phyloP scores from a whole-genome alignment of 2,113 vertebrate species.

The Noctilio leporinus region DNA sequence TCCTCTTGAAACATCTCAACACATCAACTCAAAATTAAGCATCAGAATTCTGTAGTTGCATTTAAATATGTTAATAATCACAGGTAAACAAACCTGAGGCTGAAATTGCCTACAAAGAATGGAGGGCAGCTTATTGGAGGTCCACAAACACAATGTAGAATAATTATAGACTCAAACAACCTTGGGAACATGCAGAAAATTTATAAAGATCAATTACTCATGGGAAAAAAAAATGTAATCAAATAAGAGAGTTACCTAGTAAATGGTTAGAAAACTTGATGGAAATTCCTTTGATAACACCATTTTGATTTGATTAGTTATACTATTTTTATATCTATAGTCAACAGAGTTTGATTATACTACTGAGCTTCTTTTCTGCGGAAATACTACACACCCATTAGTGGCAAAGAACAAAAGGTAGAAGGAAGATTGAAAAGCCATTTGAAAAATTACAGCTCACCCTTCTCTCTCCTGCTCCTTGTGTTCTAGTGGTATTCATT shows the following conservation, averaged over 20 bases:
- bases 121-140: conserved; percentile 46
- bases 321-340: conserved; percentile 71
- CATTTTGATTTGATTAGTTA: conserved; percentile 72
- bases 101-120: conserved; percentile 67
- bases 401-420: conserved; percentile 26
- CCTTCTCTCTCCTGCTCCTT: neutral
- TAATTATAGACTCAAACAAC: conserved; percentile 68
- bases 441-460: neutral
- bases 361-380: conserved; percentile 21
- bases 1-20: conserved; percentile 61
- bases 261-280: conserved; percentile 65
- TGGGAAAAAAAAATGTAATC: conserved; percentile 58
- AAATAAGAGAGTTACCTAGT: conserved; percentile 60
- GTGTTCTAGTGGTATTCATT: neutral
- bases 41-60: conserved; percentile 47
- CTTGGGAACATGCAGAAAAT: conserved; percentile 53
- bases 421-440: neutral
- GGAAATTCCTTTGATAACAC: conserved; percentile 68
- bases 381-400: conserved; percentile 52
- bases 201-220: conserved; percentile 66
- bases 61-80: conserved; percentile 69
- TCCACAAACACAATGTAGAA: conserved; percentile 58
- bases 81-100: conserved; percentile 65
- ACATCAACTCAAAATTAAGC: conserved; percentile 59
- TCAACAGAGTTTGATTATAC: conserved; percentile 71